A percentile compares a stretch with the other conserved stretches of the same genome.
Evolutionary conservation across 2,797 vertebrate species (phyloP).

Genomic region (Menidia menidia): DNA sequence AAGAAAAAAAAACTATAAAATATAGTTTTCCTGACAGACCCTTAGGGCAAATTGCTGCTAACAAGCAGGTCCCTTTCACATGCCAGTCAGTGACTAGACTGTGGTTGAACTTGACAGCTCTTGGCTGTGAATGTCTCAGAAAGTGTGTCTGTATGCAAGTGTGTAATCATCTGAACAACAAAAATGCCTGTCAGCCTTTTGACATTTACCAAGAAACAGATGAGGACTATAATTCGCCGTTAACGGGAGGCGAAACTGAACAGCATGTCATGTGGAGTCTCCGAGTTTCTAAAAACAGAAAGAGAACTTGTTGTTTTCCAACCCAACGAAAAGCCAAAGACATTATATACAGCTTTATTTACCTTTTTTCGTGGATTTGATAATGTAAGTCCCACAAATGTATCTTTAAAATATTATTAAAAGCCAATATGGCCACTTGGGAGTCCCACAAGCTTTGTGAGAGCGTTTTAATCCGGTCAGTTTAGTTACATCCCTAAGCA

Average conservation of each 20-base stretch:
- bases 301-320: not conserved
- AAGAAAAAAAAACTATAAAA: not conserved
- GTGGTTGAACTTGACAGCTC: conserved; percentile 46
- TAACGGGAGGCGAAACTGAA: not conserved
- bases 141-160: conserved; percentile 26
- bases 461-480: conserved; percentile 46
- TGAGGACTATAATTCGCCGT: conserved; percentile 8
- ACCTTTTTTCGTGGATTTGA: not conserved
- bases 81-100: conserved; percentile 53
- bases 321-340: too few relatives aligned
- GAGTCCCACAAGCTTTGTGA: conserved; percentile 10
- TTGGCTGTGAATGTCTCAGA: conserved; percentile 24
- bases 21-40: not conserved
- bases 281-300: not conserved
- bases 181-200: not conserved
- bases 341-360: too few relatives aligned
- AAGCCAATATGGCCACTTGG: conserved; percentile 59
- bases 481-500: conserved; percentile 58
- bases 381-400: too few relatives aligned
- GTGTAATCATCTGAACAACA: conserved; percentile 34
- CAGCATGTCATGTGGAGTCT: conserved; percentile 1
- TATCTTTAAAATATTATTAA: not conserved
- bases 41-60: conserved; percentile 23
- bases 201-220: conserved; percentile 15
- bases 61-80: conserved; percentile 16